Evolutionary conservation across 1,140 invertebrate species (phyloP), one percentile per base, ranked within the genome.

Genomic region (Bemisia tabaci): DNA sequence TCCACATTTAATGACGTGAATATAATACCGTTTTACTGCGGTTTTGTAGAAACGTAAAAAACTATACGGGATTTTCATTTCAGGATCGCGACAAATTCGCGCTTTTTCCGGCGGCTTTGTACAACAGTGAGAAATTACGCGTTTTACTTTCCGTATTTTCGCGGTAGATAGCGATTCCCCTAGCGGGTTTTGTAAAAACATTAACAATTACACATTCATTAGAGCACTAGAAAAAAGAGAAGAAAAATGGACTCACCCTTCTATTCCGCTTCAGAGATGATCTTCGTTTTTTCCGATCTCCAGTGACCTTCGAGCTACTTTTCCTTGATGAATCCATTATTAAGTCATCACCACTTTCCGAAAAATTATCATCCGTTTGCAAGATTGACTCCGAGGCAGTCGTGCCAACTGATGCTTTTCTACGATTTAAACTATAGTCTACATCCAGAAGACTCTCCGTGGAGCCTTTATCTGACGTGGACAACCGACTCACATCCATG

Each of bases 381-480:
- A 69, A 59, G 22, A 69, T 24, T 11, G 68, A 69, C 24, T 69
- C 68, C 22, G 69, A 70, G 17, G 68, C 67, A 27, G 64, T 65
- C n/a, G 68, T 70, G 25, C 68, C 65, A 26, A 63, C 58, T n/a
- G 66, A 71, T 63, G 61, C 65, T 60, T 69, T 67, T 60, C 67
- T 67, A n/a, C 22, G 25, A 66, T 65, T 68, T 12, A 24, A 63
- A 58, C 67, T 60, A 62, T 65, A 65, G 59, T 71, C 70, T 39
- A 70, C 68, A 68, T 72, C 70, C 59, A 72, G 61, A 12, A 72
- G 26, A 65, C 71, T 72, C 60, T 72, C 70, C 1, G 68, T 71
- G 17, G 71, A 72, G 39, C 71, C 70, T 68, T 48, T 48, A 48
- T 48, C 33, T 48, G 33, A 48, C 17, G 33, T 48, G 5, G 33